phyloP scores from a whole-genome alignment of 2,113 vertebrate species.

The Corythornis vintsioides region DNA sequence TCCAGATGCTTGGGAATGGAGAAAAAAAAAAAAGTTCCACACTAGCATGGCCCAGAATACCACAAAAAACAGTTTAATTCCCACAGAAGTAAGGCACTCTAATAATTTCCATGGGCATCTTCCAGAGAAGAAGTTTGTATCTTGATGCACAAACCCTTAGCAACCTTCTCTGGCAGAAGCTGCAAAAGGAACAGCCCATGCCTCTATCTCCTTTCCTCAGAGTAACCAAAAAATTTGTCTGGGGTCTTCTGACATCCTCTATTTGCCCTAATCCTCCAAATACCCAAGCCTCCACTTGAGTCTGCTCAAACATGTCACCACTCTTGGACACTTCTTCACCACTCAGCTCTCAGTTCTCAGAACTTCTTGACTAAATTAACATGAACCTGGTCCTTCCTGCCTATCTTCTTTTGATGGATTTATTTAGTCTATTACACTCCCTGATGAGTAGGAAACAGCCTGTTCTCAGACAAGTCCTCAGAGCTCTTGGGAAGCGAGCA shows the following conservation, averaged over 20 bases:
- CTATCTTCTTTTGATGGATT: not conserved
- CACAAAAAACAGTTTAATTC: not conserved
- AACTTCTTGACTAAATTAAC: not conserved
- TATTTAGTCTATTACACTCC: not conserved
- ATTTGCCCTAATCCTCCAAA: not conserved
- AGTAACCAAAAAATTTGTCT: not conserved
- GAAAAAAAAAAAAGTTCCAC: not conserved
- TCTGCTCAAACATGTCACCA: not conserved
- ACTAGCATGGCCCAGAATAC: not conserved
- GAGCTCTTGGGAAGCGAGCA: not conserved
- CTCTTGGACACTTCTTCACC: not conserved
- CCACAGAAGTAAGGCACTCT: not conserved
- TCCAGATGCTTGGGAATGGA: not conserved
- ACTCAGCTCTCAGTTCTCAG: not conserved
- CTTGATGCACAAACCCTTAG: not conserved
- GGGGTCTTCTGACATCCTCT: not conserved
- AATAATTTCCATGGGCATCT: not conserved
- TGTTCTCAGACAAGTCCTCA: not conserved
- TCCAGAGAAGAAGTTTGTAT: not conserved
- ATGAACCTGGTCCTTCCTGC: not conserved
- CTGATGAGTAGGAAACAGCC: not conserved
- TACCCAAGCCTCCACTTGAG: rapidly evolving
- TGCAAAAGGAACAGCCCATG: not conserved
- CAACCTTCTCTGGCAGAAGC: not conserved
- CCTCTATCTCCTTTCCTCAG: not conserved